Percentiles rank a stretch among this genome's conserved stretches.
Evolutionary conservation across 2,797 vertebrate species (phyloP).

Genomic region (Eleutherodactylus coqui): DNA sequence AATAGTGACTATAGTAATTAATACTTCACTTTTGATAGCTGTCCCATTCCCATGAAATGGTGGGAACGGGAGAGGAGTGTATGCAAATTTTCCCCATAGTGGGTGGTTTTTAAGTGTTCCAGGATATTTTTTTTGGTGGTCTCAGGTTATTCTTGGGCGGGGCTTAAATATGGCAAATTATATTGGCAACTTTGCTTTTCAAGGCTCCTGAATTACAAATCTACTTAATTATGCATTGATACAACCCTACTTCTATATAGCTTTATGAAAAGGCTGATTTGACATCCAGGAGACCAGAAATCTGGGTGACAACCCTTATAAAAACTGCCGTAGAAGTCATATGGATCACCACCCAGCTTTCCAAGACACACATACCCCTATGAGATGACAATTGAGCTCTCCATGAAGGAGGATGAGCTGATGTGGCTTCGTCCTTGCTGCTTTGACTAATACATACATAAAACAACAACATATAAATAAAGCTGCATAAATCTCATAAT

Average conservation of each 20-base stretch:
- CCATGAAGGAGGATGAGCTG: neutral
- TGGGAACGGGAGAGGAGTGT: too few relatives aligned
- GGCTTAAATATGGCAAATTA: too few relatives aligned
- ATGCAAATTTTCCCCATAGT: too few relatives aligned
- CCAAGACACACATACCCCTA: neutral
- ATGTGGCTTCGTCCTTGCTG: neutral
- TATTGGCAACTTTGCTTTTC: neutral
- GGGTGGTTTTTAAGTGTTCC: too few relatives aligned
- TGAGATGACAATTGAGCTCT: neutral
- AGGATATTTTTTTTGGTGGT: too few relatives aligned
- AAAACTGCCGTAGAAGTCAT: neutral
- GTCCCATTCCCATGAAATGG: too few relatives aligned
- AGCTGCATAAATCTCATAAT: conserved; percentile 32
- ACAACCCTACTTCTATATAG: neutral
- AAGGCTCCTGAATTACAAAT: neutral
- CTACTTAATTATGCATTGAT: neutral
- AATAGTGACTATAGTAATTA: neutral
- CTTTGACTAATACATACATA: conserved; percentile 49
- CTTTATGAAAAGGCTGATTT: neutral
- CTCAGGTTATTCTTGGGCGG: too few relatives aligned
- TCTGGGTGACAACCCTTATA: neutral
- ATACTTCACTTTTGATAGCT: too few relatives aligned
- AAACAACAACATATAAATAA: conserved; percentile 47
- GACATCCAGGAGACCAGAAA: neutral
- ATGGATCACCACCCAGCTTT: neutral